A percentile compares a stretch with the other conserved stretches of the same genome.
Evolutionary conservation across 2,797 vertebrate species (phyloP).

Genomic region (Crax fasciolata): DNA sequence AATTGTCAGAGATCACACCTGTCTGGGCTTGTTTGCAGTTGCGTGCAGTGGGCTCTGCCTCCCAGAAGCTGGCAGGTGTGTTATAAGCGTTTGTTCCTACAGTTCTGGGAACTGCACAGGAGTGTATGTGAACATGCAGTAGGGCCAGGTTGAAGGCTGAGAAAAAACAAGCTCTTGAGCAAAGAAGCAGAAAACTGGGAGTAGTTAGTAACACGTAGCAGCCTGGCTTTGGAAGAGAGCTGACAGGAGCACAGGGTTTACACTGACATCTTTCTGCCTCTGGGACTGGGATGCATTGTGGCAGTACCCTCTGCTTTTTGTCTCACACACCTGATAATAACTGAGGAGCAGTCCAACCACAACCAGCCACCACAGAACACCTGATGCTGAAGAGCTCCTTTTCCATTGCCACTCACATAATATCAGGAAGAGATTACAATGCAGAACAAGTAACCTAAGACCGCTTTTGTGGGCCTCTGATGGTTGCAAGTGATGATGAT

Average conservation of each 20-base stretch:
- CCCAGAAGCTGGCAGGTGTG: neutral
- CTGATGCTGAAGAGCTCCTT: neutral
- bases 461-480: neutral
- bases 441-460: slow-evolving; percentile 4
- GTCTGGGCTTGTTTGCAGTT: neutral
- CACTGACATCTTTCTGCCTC: neutral
- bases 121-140: fast-evolving
- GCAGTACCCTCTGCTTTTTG: neutral
- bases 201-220: neutral
- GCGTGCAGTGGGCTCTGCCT: neutral
- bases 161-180: neutral
- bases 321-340: neutral
- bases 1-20: neutral
- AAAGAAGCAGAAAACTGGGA: neutral
- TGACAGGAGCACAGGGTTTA: neutral
- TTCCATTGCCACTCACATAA: neutral
- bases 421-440: neutral
- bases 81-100: fast-evolving
- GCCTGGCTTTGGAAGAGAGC: neutral
- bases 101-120: neutral
- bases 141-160: neutral
- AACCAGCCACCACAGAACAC: neutral
- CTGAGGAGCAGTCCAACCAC: fast-evolving
- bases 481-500: neutral
- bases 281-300: fast-evolving